Conservation (phyloP, 2,797 vertebrate genomes). For the Nasua narica region DNA sequence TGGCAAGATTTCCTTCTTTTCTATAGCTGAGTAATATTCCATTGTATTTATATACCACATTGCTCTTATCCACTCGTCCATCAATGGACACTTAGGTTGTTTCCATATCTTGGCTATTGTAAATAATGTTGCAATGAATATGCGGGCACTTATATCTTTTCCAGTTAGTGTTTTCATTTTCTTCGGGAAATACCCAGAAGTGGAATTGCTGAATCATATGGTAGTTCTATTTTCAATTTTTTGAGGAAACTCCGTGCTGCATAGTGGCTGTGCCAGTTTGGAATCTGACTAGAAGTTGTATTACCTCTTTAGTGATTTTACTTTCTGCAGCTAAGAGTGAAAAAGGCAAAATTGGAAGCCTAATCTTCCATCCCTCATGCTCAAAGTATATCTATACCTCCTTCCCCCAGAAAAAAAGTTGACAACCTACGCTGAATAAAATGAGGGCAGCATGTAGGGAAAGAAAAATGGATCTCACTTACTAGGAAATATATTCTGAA, state of each 20-base stretch:
- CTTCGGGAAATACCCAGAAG: neutral
- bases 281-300: neutral
- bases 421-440: neutral
- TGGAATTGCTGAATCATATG: neutral
- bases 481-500: neutral
- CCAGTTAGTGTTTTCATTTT: neutral
- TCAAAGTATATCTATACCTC: neutral
- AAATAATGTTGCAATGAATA: neutral
- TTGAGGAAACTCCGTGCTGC: neutral
- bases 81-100: neutral
- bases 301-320: neutral
- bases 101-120: neutral
- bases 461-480: neutral
- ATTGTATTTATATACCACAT: neutral
- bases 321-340: neutral
- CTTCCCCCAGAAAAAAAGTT: neutral
- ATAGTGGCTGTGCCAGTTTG: neutral
- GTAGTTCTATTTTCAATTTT: neutral
- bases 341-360: neutral
- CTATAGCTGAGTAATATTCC: neutral
- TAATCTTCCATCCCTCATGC: neutral
- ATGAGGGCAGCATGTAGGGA: neutral
- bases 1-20: neutral
- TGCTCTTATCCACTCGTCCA: neutral
- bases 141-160: neutral